Evolutionary conservation across 2,888 invertebrate species (phyloP).

Genomic region (Poecilus cupreus): DNA sequence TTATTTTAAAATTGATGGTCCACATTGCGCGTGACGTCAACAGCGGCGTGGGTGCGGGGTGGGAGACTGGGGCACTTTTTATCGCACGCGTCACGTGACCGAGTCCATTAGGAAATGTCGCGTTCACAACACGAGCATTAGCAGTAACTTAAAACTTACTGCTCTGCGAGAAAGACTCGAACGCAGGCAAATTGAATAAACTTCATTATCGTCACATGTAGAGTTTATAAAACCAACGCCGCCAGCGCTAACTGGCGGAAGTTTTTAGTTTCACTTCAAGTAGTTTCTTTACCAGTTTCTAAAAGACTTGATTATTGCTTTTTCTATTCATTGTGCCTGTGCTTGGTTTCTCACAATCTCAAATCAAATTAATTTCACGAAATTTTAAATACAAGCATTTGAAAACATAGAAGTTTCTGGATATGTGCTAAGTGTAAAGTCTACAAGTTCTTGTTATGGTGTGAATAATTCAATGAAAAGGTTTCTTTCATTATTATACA

Average conservation of each 20-base stretch:
- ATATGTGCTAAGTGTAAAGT: too few species aligned
- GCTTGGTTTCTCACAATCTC: neutral
- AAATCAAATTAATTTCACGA: neutral
- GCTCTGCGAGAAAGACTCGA: slow-evolving; percentile 16
- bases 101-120: slow-evolving; percentile 54
- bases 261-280: slow-evolving; percentile 38
- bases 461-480: too few species aligned
- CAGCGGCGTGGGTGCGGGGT: slow-evolving; percentile 1
- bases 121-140: slow-evolving; percentile 51
- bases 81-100: slow-evolving; percentile 54
- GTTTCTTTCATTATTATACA: too few species aligned
- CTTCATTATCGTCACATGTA: slow-evolving; percentile 40
- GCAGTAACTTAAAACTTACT: slow-evolving; percentile 51
- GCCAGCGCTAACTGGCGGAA: slow-evolving; percentile 35
- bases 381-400: too few species aligned
- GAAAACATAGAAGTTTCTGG: too few species aligned
- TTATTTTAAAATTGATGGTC: slow-evolving; percentile 52
- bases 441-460: too few species aligned
- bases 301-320: slow-evolving; percentile 17
- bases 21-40: slow-evolving; percentile 6
- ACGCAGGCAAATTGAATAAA: slow-evolving; percentile 42
- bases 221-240: slow-evolving; percentile 19
- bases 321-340: neutral
- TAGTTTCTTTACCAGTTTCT: neutral
- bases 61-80: slow-evolving; percentile 24